Conservation (phyloP, 2,113 vertebrate species). For the Mormoops blainvillei region DNA sequence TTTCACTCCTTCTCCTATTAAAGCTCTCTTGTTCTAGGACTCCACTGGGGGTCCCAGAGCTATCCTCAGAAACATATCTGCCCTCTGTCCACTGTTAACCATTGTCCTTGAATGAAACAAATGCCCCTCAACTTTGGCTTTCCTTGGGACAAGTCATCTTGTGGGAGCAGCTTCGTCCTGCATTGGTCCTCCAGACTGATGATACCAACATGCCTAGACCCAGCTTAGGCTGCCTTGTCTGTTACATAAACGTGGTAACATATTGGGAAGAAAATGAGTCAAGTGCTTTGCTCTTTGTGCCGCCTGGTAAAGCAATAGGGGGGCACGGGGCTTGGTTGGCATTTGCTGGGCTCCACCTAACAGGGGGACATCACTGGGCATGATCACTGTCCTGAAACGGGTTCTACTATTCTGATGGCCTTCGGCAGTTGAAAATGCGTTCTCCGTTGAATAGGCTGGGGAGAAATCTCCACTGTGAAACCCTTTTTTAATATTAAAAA, state of each 20-base stretch:
- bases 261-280: background rate
- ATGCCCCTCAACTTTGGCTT: background rate
- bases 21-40: background rate
- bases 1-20: background rate
- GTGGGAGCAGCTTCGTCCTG: background rate
- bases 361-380: background rate
- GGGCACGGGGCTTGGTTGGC: background rate
- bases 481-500: background rate
- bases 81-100: background rate
- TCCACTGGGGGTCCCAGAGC: background rate
- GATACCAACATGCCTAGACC: background rate
- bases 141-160: background rate
- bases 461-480: background rate
- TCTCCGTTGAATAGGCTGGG: background rate
- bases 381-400: background rate
- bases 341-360: background rate
- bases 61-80: background rate
- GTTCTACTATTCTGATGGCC: background rate
- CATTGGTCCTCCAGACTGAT: background rate
- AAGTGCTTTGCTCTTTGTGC: background rate
- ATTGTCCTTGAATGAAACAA: background rate
- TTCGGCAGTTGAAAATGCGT: background rate
- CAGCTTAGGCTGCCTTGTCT: background rate
- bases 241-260: background rate
- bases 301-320: background rate